A percentile compares a stretch with the other conserved stretches of the same genome.
Evolutionary conservation across 1,140 invertebrate genomes (phyloP).

Genomic region (Drosophila setifemur): DNA sequence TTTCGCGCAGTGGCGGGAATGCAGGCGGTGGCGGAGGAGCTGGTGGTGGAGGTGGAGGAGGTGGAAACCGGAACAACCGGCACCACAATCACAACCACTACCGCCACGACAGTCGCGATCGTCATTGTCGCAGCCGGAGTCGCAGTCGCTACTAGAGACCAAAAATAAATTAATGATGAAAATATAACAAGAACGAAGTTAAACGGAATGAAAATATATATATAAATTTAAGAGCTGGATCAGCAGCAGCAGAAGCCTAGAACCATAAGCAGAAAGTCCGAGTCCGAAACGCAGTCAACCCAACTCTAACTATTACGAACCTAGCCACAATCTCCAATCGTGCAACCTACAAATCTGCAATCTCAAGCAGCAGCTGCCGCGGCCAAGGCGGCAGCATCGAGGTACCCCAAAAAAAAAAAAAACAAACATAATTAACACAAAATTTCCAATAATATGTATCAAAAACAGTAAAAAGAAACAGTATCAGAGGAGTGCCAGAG

Average conservation of each 20-base stretch:
- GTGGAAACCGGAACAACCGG: conserved; percentile 33
- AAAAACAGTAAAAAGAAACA: conserved; percentile 51
- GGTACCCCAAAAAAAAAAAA: conserved; percentile 67
- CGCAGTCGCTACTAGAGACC: conserved; percentile 72
- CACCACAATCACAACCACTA: conserved; percentile 64
- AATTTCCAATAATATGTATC: conserved; percentile 67
- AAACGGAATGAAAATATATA: background rate
- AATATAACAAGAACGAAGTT: background rate
- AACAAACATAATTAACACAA: conserved; percentile 45
- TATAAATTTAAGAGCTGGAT: no score
- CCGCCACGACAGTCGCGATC: conserved; percentile 64
- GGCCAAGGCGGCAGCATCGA: conserved; percentile 46
- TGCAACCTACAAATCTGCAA: background rate
- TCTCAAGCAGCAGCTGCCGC: conserved; percentile 8
- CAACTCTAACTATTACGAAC: conserved; percentile 1
- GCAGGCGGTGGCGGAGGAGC: background rate
- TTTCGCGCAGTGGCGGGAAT: conserved; percentile 60
- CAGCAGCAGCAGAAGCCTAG: no score
- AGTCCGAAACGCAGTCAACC: background rate
- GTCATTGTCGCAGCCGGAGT: conserved; percentile 69
- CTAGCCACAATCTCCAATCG: conserved; percentile 4
- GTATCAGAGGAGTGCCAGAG: conserved; percentile 34
- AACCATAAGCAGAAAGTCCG: background rate
- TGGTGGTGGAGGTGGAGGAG: conserved; percentile 43
- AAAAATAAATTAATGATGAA: conserved; percentile 35